Evolutionary conservation across 2,113 vertebrate genomes (phyloP), one percentile per base, ranked within the genome.

Genomic region (Tachuris rubrigastra): DNA sequence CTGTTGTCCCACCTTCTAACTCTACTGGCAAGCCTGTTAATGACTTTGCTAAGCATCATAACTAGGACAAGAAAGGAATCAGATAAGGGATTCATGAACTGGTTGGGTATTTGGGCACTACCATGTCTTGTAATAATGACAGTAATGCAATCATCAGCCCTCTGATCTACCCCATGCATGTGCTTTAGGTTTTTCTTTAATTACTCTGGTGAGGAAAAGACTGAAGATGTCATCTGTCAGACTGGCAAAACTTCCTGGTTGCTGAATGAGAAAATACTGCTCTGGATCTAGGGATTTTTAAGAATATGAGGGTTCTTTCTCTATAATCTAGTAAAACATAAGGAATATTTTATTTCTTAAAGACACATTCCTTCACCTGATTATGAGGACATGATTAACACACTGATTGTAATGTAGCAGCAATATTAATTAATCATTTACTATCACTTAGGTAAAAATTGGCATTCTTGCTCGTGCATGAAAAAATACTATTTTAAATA

Each of bases 401-500:
- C 13, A 50, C 58, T n/a, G n/a, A 53, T 77, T 87, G 73, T 81
- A 87, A 69, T 50, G 17, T 39, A 89, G 74, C 46, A 80, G 28
- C 44, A 69, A 76, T 46, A 90, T 41, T 56, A 85, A 82, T 87
- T 72, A 69, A 73, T 24, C 20, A 84, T 74, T 91, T 92, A 69
- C 25, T 77, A 58, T 24, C 44, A 50, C 33, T 77, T 77, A 37
- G 8, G 12, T 65, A 89, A 58, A 87, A 87, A 93, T 22, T 46
- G 9, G 5, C 77, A 89, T 84, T 76, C 69, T 93, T 83, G 12
- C 42, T 33, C 1, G 1, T 47, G 53, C 13, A 67, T n/a, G 39
- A 74, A 91, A 93, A 94, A 73, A 77, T 52, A 84, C 9, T 87
- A 86, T 46, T 90, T 86, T 63, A 71, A 88, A 79, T 85, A 50